Conservation (phyloP, 2,797 vertebrate species). For the Tadarida brasiliensis region DNA sequence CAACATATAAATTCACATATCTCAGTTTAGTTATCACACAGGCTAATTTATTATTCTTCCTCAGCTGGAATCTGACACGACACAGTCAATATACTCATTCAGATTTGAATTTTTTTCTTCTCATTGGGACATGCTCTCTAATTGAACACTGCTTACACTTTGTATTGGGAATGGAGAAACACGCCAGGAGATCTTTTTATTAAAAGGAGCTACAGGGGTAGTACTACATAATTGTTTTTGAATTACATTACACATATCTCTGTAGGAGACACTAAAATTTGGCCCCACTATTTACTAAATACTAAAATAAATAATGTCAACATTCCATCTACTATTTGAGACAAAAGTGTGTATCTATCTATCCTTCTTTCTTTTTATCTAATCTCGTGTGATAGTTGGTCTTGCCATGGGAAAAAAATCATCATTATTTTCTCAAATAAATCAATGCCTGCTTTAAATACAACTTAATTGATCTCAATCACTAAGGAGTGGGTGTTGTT, state of each 20-base stretch:
- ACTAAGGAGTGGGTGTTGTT: neutral
- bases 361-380: neutral
- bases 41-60: constrained; percentile 77
- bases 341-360: neutral
- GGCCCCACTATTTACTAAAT: constrained; percentile 46
- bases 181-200: constrained; percentile 60
- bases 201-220: constrained; percentile 25
- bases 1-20: constrained; percentile 49
- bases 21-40: constrained; percentile 51
- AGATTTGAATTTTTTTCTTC: constrained; percentile 77
- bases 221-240: constrained; percentile 64
- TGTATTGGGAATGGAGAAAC: constrained; percentile 66
- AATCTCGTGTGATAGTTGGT: neutral
- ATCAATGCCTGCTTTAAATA: constrained; percentile 9
- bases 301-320: constrained; percentile 60
- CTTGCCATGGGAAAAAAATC: neutral
- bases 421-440: neutral
- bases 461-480: neutral
- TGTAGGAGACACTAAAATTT: constrained; percentile 58
- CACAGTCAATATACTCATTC: constrained; percentile 68
- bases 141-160: constrained; percentile 52
- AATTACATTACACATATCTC: constrained; percentile 69
- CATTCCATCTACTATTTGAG: neutral
- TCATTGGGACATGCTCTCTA: constrained; percentile 63
- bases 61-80: constrained; percentile 74